Evolutionary conservation across 2,113 vertebrate species (phyloP).

Genomic region (Eublepharis macularius): DNA sequence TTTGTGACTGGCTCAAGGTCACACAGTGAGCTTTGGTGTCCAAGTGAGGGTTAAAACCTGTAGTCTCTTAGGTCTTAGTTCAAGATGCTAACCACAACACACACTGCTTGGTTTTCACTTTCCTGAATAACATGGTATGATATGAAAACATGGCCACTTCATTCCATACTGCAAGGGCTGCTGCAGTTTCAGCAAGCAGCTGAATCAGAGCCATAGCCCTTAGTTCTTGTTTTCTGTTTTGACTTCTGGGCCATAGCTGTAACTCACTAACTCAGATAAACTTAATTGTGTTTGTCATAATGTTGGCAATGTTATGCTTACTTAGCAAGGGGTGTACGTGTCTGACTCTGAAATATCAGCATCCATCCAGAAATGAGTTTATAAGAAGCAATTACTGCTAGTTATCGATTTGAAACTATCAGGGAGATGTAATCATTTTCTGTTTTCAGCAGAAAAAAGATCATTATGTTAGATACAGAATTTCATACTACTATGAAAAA

Average conservation of each 20-base stretch:
- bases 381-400: slow-evolving; percentile 36
- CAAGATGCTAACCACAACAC: no score
- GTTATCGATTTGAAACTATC: slow-evolving; percentile 38
- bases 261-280: not conserved
- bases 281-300: not conserved
- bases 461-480: fast-evolving
- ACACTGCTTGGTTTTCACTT: no score
- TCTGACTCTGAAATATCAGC: slow-evolving; percentile 28
- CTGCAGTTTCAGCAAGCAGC: no score
- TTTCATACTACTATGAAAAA: not conserved
- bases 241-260: not conserved
- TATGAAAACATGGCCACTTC: no score
- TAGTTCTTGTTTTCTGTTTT: not conserved
- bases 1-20: no score
- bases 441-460: not conserved
- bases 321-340: not conserved
- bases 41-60: no score
- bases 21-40: no score
- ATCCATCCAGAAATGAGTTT: slow-evolving; percentile 16
- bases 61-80: no score
- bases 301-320: slow-evolving; percentile 29
- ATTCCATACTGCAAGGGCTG: no score
- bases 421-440: slow-evolving; percentile 13
- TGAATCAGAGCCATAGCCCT: not conserved
- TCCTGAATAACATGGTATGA: no score